These are phyloP conservation scores for Saguinus imperator DNA, from an alignment of 2,113 vertebrate species.

Conservation along the genomic window DNA sequence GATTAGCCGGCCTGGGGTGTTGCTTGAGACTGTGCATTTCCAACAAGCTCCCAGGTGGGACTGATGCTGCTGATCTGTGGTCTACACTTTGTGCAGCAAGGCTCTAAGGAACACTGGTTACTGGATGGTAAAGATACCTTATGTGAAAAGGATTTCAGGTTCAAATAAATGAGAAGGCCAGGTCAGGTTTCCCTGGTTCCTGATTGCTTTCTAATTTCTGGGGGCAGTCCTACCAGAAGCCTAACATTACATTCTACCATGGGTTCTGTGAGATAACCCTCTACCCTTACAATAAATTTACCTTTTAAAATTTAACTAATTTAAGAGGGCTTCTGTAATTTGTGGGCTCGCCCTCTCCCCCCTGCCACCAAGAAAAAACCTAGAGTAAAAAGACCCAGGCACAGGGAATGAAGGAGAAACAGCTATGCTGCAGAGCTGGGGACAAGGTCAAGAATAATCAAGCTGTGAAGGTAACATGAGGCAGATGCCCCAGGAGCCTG, in stretches of 20 bases:
- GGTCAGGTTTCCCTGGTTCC: not conserved
- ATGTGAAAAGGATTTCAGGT: not conserved
- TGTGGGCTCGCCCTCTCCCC: not conserved
- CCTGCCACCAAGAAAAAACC: not conserved
- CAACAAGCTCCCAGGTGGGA: not conserved
- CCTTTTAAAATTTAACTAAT: not conserved
- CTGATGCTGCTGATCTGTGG: not conserved
- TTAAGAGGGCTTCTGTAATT: not conserved
- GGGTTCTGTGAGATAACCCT: not conserved
- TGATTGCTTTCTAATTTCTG: not conserved
- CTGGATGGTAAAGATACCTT: not conserved
- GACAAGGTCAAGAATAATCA: not conserved
- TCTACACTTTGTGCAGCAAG: not conserved
- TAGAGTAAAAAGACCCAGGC: not conserved
- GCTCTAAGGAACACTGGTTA: not conserved
- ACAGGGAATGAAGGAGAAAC: not conserved
- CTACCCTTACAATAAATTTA: not conserved
- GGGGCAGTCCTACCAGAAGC: not conserved
- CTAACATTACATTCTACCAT: not conserved
- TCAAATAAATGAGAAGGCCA: not conserved
- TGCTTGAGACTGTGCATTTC: not conserved
- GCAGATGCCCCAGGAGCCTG: not conserved
- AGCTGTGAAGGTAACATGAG: not conserved
- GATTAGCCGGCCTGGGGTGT: not conserved
- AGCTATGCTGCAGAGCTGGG: not conserved